phyloP scores from a whole-genome alignment of 2,797 vertebrate species.

The Poecilia picta region DNA sequence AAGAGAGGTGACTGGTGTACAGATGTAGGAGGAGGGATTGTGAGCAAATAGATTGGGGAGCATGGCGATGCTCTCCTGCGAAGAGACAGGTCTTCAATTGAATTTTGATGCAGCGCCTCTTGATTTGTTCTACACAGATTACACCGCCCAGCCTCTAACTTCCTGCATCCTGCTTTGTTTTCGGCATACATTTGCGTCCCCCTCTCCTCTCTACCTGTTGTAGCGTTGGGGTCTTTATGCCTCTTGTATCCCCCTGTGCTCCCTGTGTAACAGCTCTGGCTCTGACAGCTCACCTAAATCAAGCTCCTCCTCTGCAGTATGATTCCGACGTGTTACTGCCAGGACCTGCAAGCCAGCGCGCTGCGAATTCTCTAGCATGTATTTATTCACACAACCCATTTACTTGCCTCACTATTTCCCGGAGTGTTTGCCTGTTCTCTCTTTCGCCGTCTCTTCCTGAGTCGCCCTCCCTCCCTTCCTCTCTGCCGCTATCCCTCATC shows the following conservation, averaged over 20 bases:
- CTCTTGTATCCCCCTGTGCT: slow-evolving; percentile 40
- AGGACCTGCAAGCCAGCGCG: slow-evolving; percentile 64
- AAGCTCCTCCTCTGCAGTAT: slow-evolving; percentile 80
- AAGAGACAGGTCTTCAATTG: slow-evolving; percentile 19
- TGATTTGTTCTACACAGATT: slow-evolving; percentile 65
- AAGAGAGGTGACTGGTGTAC: slow-evolving; percentile 57
- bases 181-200: slow-evolving; percentile 57
- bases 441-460: slow-evolving; percentile 67
- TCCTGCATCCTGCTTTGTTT: slow-evolving; percentile 37
- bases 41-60: slow-evolving; percentile 51
- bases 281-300: slow-evolving; percentile 74
- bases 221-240: slow-evolving; percentile 34
- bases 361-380: slow-evolving; percentile 69
- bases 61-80: slow-evolving; percentile 16
- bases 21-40: slow-evolving; percentile 57
- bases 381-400: slow-evolving; percentile 76
- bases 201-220: slow-evolving; percentile 23
- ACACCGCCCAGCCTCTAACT: slow-evolving; percentile 36
- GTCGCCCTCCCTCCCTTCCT: slow-evolving; percentile 48
- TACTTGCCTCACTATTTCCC: slow-evolving; percentile 72
- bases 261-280: slow-evolving; percentile 59
- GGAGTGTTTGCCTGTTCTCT: slow-evolving; percentile 69
- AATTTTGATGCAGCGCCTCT: slow-evolving; percentile 35
- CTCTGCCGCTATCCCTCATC: slow-evolving; percentile 33
- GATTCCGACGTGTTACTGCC: slow-evolving; percentile 69